phyloP scores from a whole-genome alignment of 2,113 vertebrate genomes.

The Zeus faber region DNA sequence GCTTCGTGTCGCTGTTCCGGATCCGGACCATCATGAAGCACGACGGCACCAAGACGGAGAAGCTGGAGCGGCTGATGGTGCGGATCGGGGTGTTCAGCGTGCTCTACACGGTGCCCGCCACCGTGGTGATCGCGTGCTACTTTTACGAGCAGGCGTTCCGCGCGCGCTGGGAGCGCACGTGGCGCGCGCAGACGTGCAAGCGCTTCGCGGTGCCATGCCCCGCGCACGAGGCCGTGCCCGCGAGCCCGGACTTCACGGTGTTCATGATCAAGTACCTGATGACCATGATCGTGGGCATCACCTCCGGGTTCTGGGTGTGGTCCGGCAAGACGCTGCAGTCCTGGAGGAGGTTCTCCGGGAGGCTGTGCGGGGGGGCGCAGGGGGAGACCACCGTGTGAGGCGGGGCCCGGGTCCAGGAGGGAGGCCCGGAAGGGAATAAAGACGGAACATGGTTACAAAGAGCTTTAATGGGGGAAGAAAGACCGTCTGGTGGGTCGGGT shows the following conservation, averaged over 20 bases:
- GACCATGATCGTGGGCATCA: constrained; percentile 99
- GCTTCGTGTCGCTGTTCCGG: constrained; percentile 95
- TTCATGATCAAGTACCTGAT: constrained; percentile 99
- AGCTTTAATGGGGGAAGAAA: too few species aligned
- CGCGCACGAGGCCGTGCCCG: constrained; percentile 84
- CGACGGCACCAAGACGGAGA: constrained; percentile 96
- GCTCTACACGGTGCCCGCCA: constrained; percentile 95
- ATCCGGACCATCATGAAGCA: constrained; percentile 99
- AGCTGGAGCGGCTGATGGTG: constrained; percentile 97
- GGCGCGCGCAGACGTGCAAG: constrained; percentile 96
- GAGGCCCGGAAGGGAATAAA: too few species aligned
- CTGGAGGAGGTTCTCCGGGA: constrained; percentile 94
- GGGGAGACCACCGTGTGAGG: constrained; percentile 95
- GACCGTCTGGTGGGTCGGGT: too few species aligned
- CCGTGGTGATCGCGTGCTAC: constrained; percentile 94
- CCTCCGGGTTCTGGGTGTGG: constrained; percentile 99
- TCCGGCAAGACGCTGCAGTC: constrained; percentile 97
- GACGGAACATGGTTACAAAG: too few species aligned
- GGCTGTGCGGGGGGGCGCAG: constrained; percentile 89
- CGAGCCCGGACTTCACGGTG: constrained; percentile 96
- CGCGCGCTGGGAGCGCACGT: constrained; percentile 93
- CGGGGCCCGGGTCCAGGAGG: not conserved
- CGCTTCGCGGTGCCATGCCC: constrained; percentile 91
- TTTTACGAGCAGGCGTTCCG: constrained; percentile 98
- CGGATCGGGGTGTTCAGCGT: constrained; percentile 96